Percentiles rank a stretch among this genome's conserved stretches.
phyloP scores from a whole-genome alignment of 1,140 invertebrate genomes.

The Papilio polytes region DNA sequence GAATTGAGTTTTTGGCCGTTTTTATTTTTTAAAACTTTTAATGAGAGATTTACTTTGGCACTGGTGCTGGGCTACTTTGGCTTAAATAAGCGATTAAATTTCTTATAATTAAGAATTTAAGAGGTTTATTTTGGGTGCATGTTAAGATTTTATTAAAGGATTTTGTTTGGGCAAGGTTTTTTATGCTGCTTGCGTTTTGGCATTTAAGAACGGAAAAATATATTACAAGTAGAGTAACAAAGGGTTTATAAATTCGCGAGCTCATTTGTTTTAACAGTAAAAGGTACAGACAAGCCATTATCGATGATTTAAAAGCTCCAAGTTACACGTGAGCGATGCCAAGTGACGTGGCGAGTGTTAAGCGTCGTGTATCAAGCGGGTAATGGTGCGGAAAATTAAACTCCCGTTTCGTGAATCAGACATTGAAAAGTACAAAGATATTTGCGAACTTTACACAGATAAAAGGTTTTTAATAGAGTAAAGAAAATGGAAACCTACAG shows the following conservation, averaged over 20 bases:
- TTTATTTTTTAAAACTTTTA: slow-evolving; percentile 22
- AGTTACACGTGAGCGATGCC: not conserved
- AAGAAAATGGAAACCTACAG: not conserved
- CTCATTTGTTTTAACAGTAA: not conserved
- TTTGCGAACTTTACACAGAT: not conserved
- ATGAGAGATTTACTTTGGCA: slow-evolving; percentile 20
- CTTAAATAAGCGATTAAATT: slow-evolving; percentile 23
- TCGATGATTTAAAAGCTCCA: slow-evolving; percentile 23
- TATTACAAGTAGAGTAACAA: not conserved
- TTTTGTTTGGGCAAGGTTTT: no score
- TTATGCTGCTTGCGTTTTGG: no score
- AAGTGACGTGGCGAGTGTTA: slow-evolving; percentile 18
- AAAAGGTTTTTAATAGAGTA: not conserved
- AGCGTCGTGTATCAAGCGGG: slow-evolving; percentile 6
- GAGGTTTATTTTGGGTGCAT: not conserved
- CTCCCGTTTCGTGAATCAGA: slow-evolving; percentile 14
- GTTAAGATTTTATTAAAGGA: not conserved
- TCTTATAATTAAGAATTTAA: slow-evolving; percentile 22
- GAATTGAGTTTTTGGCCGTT: not conserved
- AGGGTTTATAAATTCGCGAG: not conserved
- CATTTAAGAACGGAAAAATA: not conserved
- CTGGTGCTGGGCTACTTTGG: slow-evolving; percentile 2
- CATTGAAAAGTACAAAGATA: slow-evolving; percentile 9
- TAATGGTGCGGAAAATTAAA: slow-evolving; percentile 19
- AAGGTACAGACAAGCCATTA: slow-evolving; percentile 6